Percentiles rank a stretch among this genome's conserved stretches.
Evolutionary conservation across 2,888 invertebrate genomes (phyloP).

Genomic region (Dione juno): DNA sequence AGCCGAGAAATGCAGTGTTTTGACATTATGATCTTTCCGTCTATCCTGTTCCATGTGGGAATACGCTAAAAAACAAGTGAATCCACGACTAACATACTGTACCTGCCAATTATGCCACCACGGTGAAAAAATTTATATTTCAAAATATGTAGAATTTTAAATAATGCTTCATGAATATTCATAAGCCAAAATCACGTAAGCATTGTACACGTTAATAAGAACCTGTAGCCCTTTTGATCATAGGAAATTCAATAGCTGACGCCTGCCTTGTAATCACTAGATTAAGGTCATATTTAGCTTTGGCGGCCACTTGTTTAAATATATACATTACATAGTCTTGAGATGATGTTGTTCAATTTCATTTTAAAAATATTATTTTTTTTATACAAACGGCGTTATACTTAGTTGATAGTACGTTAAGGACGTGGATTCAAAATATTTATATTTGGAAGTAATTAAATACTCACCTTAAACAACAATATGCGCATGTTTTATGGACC

Average conservation of each 20-base stretch:
- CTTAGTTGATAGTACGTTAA: background rate
- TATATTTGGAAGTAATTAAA: too few relatives aligned
- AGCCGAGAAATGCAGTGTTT: too few relatives aligned
- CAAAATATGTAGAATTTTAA: background rate
- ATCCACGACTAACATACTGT: background rate
- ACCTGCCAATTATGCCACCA: background rate
- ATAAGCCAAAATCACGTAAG: conserved; percentile 1
- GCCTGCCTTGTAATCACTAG: conserved; percentile 15
- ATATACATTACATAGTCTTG: background rate
- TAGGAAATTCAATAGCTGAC: conserved; percentile 10
- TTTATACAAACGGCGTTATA: background rate
- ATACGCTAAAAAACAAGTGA: background rate
- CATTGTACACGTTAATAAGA: background rate
- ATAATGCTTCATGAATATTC: background rate
- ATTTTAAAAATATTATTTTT: background rate
- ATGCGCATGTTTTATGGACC: too few relatives aligned
- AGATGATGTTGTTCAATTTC: background rate
- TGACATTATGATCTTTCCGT: too few relatives aligned
- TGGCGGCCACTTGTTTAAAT: conserved; percentile 6
- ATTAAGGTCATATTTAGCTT: conserved; percentile 27
- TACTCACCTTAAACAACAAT: too few relatives aligned
- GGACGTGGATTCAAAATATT: background rate
- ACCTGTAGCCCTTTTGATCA: conserved; percentile 10
- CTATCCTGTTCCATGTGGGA: too few relatives aligned
- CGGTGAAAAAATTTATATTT: background rate